Evolutionary conservation across 1,140 invertebrate species (phyloP).

Genomic region (Asobara japonica): DNA sequence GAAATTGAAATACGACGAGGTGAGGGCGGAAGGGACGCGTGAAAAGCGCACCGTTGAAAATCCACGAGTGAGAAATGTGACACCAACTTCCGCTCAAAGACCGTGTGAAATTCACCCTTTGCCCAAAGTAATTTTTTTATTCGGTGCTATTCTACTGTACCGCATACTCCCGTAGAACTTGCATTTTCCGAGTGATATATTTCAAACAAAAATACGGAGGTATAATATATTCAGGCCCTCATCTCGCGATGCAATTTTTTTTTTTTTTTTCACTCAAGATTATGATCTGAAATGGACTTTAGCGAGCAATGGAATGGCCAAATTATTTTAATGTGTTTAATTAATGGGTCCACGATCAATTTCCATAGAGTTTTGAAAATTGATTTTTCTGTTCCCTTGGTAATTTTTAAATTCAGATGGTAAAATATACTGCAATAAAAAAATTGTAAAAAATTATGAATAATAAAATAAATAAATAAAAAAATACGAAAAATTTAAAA

Average conservation of each 20-base stretch:
- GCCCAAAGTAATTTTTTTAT: conserved; percentile 24
- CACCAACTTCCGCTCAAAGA: conserved; percentile 29
- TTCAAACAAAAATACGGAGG: conserved; percentile 7
- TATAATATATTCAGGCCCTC: too few species aligned
- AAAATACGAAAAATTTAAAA: too few species aligned
- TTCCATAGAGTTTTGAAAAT: too few species aligned
- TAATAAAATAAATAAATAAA: too few species aligned
- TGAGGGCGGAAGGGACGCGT: conserved; percentile 23
- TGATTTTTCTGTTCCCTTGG: too few species aligned
- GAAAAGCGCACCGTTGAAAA: conserved; percentile 25
- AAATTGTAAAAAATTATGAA: too few species aligned
- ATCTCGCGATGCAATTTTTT: too few species aligned
- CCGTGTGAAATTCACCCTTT: conserved; percentile 2
- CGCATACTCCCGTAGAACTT: neutral
- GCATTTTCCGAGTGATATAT: conserved; percentile 12
- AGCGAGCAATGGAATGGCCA: neutral
- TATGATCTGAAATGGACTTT: neutral
- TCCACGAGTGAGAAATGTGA: conserved; percentile 32
- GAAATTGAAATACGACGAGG: conserved; percentile 29
- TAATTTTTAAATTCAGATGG: too few species aligned
- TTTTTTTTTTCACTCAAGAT: neutral
- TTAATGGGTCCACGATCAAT: too few species aligned
- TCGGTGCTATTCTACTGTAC: neutral
- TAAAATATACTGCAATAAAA: too few species aligned
- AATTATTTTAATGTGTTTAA: too few species aligned